A percentile compares a stretch with the other conserved stretches of the same genome.
phyloP scores from a whole-genome alignment of 2,113 vertebrate species.

The Glaucomys volans region DNA sequence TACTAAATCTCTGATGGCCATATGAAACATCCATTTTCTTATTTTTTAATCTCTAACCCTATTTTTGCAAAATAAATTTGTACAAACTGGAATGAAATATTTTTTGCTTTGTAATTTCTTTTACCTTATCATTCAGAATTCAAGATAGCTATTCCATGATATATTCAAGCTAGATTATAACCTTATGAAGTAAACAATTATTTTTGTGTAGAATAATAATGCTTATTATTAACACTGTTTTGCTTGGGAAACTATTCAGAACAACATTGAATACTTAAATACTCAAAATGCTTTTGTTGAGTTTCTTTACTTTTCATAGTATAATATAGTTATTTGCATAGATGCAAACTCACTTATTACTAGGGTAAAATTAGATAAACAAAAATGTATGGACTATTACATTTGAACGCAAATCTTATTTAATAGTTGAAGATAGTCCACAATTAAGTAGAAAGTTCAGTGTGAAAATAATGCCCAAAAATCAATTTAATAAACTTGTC shows the following conservation, averaged over 20 bases:
- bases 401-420: background rate
- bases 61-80: background rate
- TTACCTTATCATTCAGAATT: background rate
- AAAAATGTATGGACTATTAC: background rate
- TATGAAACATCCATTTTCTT: background rate
- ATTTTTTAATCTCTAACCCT: background rate
- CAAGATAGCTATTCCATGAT: background rate
- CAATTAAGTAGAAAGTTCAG: background rate
- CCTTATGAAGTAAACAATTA: background rate
- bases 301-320: background rate
- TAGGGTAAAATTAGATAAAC: background rate
- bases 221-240: background rate
- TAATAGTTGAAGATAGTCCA: background rate
- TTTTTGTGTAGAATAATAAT: constrained; percentile 22
- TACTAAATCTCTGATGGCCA: background rate
- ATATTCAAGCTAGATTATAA: background rate
- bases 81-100: background rate
- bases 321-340: background rate
- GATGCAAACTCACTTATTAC: background rate
- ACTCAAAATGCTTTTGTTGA: background rate
- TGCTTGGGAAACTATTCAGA: background rate
- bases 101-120: background rate
- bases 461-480: background rate
- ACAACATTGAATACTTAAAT: too few relatives aligned
- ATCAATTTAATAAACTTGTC: background rate